Evolutionary conservation across 2,888 invertebrate genomes (phyloP).

Genomic region (Eueremaeus valkanovi): DNA sequence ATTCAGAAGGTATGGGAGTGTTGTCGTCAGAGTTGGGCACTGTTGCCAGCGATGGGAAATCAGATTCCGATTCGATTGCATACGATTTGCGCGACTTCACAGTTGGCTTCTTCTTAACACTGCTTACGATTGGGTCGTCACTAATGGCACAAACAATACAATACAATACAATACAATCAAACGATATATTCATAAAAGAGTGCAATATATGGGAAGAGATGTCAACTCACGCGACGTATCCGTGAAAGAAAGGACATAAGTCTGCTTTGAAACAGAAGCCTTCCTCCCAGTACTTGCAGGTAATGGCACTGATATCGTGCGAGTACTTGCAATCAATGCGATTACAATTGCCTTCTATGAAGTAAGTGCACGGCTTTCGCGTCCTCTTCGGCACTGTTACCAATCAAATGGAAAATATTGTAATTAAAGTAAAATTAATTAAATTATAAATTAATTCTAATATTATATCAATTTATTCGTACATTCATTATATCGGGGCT

Average conservation of each 20-base stretch:
- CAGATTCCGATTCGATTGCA: slow-evolving; percentile 46
- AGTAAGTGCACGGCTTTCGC: slow-evolving; percentile 54
- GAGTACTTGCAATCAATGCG: slow-evolving; percentile 56
- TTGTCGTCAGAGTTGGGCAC: background rate
- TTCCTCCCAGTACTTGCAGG: slow-evolving; percentile 56
- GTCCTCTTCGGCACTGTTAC: background rate
- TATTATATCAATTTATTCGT: background rate
- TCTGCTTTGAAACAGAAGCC: slow-evolving; percentile 56
- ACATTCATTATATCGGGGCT: background rate
- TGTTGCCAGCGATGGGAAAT: slow-evolving; percentile 45
- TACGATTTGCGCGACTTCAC: slow-evolving; percentile 20
- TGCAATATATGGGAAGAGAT: background rate
- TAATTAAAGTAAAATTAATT: no score
- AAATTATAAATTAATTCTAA: background rate
- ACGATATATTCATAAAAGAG: no score
- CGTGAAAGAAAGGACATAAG: slow-evolving; percentile 48
- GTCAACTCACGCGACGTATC: slow-evolving; percentile 38
- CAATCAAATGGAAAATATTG: background rate
- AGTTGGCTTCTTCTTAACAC: background rate
- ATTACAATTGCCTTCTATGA: slow-evolving; percentile 55
- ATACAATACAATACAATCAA: no score
- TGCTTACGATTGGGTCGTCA: no score
- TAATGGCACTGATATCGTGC: slow-evolving; percentile 55
- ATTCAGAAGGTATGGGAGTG: background rate
- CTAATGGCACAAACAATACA: no score